Percentiles rank a stretch among this genome's conserved stretches.
phyloP scores from a whole-genome alignment of 2,888 invertebrate species.

The Gymnocheta viridis region DNA sequence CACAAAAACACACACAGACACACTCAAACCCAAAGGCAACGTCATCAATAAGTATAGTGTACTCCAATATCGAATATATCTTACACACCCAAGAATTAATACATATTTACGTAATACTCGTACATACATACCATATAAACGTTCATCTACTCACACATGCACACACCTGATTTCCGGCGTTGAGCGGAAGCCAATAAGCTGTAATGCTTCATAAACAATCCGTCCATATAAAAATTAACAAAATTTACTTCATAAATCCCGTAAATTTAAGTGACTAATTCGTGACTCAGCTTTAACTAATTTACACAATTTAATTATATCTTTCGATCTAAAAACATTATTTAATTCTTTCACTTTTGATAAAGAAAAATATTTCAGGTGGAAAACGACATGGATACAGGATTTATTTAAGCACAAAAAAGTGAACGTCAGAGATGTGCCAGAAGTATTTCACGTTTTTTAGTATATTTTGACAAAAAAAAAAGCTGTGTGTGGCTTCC shows the following conservation, averaged over 20 bases:
- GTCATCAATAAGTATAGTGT: slow-evolving; percentile 53
- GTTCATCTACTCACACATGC: neutral
- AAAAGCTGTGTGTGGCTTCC: too few relatives aligned
- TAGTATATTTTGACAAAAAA: too few relatives aligned
- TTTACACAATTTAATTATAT: neutral
- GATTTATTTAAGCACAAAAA: too few relatives aligned
- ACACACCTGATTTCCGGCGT: slow-evolving; percentile 63
- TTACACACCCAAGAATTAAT: slow-evolving; percentile 30
- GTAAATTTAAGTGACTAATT: slow-evolving; percentile 1
- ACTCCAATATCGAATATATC: slow-evolving; percentile 10
- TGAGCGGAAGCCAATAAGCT: slow-evolving; percentile 56
- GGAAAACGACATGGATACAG: too few relatives aligned
- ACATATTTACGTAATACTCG: neutral
- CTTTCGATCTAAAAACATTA: neutral
- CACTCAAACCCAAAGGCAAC: slow-evolving; percentile 4
- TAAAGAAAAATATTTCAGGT: too few relatives aligned
- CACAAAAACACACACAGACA: neutral
- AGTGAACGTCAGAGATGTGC: too few relatives aligned
- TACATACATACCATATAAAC: neutral
- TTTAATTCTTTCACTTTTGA: too few relatives aligned
- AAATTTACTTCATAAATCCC: slow-evolving; percentile 4
- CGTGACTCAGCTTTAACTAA: slow-evolving; percentile 33
- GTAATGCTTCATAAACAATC: slow-evolving; percentile 27
- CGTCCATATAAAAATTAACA: neutral
- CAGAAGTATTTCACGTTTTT: too few relatives aligned